phyloP scores from a whole-genome alignment of 2,888 invertebrate species.

The Drosophila anceps region DNA sequence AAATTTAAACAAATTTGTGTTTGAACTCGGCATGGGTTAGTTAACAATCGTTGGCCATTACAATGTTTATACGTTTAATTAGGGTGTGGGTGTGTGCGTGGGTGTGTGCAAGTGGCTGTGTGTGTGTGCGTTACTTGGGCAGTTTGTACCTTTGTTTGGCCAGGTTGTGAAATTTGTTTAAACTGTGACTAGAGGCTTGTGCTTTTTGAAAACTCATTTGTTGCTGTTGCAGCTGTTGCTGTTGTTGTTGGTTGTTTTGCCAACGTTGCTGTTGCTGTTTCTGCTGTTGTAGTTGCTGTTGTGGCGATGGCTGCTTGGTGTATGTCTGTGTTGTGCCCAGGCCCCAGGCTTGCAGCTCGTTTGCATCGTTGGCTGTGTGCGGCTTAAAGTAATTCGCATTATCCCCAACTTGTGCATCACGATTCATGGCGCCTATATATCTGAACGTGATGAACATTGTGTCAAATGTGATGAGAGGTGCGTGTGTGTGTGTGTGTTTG shows the following conservation, averaged over 20 bases:
- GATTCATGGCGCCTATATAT: constrained; percentile 87
- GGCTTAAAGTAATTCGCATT: constrained; percentile 86
- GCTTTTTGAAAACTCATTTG: constrained; percentile 70
- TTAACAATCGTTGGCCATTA: constrained; percentile 18
- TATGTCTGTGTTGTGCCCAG: constrained; percentile 85
- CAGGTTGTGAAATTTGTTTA: constrained; percentile 82
- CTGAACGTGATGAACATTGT: constrained; percentile 81
- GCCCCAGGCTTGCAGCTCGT: constrained; percentile 89
- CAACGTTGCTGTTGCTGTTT: constrained; percentile 42
- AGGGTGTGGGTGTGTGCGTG: constrained; percentile 10
- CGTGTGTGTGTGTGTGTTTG: constrained; percentile 13
- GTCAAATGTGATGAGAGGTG: constrained; percentile 17
- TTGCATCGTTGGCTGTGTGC: constrained; percentile 86
- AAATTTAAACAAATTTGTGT: constrained; percentile 27
- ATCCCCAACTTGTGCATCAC: constrained; percentile 87
- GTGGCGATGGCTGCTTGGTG: constrained; percentile 60
- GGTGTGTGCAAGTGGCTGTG: constrained; percentile 2
- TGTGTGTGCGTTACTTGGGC: constrained; percentile 39
- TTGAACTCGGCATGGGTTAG: constrained; percentile 11
- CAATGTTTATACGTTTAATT: constrained; percentile 22
- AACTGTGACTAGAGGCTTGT: constrained; percentile 84
- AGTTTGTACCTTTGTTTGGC: constrained; percentile 83
- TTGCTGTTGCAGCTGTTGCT: constrained; percentile 57
- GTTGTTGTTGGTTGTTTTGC: constrained; percentile 70
- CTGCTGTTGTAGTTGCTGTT: constrained; percentile 52